Percentiles rank a stretch among this genome's conserved stretches.
Evolutionary conservation across 37 sponge, comb jelly and placozoan species (phyloP).

Genomic region (Beroe forskalii): DNA sequence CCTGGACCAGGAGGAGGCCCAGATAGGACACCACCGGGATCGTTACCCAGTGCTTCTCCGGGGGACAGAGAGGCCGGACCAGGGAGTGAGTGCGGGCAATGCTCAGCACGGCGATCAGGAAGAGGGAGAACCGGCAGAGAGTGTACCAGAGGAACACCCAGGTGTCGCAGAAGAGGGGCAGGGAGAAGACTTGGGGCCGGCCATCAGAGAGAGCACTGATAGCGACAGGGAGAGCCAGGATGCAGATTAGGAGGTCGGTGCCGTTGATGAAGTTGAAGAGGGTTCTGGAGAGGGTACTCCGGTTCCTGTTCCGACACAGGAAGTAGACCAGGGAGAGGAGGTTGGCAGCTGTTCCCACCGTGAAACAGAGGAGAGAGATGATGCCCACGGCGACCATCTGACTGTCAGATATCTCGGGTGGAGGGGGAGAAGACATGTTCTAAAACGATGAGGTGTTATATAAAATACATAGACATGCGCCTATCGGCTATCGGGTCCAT

Average conservation of each 20-base stretch:
- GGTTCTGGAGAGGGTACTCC: background rate
- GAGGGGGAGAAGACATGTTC: too few species aligned
- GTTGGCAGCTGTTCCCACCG: constrained; percentile 1
- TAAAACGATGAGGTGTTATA: too few species aligned
- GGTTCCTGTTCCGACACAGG: background rate
- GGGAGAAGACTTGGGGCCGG: background rate
- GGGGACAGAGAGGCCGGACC: background rate
- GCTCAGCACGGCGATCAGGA: constrained; percentile 50
- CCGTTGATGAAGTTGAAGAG: constrained; percentile 24
- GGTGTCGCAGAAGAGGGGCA: background rate
- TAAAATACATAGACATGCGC: too few species aligned
- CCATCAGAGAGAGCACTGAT: constrained; percentile 15
- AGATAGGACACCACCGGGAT: background rate
- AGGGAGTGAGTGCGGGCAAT: constrained; percentile 31
- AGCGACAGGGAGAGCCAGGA: background rate
- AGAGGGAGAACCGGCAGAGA: constrained; percentile 33
- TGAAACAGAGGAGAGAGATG: background rate
- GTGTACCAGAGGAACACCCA: constrained; percentile 54
- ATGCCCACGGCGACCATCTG: background rate
- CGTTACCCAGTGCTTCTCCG: background rate
- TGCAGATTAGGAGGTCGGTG: constrained; percentile 28
- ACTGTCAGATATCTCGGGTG: background rate
- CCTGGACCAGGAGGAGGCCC: background rate
- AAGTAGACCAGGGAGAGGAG: constrained; percentile 28
- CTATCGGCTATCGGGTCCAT: too few species aligned